Evolutionary conservation across 2,888 invertebrate species (phyloP).

Genomic region (Limenitis camilla): DNA sequence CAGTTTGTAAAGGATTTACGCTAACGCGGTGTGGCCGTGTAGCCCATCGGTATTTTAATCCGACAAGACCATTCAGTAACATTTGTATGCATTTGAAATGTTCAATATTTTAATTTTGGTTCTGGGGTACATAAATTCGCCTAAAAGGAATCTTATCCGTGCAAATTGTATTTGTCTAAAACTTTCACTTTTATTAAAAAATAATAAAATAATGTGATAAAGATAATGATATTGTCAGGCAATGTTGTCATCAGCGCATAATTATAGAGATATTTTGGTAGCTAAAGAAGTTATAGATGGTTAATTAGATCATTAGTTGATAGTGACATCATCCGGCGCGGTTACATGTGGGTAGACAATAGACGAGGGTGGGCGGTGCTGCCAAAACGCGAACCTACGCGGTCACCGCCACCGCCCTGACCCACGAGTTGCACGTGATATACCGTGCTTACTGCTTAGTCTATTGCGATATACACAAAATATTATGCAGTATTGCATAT

Average conservation of each 20-base stretch:
- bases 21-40: slow-evolving; percentile 31
- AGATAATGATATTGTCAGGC: background rate
- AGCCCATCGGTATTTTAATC: slow-evolving; percentile 39
- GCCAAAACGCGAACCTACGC: slow-evolving; percentile 65
- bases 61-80: slow-evolving; percentile 36
- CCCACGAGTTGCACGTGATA: slow-evolving; percentile 10
- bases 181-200: no score
- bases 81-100: background rate
- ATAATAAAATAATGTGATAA: no score
- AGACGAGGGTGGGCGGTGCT: slow-evolving; percentile 49
- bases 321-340: slow-evolving; percentile 55
- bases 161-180: no score
- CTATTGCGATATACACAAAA: background rate
- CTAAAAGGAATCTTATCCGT: no score
- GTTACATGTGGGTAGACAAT: slow-evolving; percentile 62
- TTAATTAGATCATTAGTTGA: slow-evolving; percentile 43
- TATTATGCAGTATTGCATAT: no score
- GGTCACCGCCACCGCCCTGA: slow-evolving; percentile 18
- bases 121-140: no score
- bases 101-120: no score
- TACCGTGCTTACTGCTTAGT: background rate
- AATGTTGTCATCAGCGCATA: slow-evolving; percentile 13
- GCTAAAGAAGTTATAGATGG: slow-evolving; percentile 23
- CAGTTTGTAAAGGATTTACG: slow-evolving; percentile 37
- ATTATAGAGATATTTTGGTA: slow-evolving; percentile 14